A percentile compares a stretch with the other conserved stretches of the same genome.
Evolutionary conservation across 2,888 invertebrate species (phyloP).

Genomic region (Zaprionus obscuricornis): DNA sequence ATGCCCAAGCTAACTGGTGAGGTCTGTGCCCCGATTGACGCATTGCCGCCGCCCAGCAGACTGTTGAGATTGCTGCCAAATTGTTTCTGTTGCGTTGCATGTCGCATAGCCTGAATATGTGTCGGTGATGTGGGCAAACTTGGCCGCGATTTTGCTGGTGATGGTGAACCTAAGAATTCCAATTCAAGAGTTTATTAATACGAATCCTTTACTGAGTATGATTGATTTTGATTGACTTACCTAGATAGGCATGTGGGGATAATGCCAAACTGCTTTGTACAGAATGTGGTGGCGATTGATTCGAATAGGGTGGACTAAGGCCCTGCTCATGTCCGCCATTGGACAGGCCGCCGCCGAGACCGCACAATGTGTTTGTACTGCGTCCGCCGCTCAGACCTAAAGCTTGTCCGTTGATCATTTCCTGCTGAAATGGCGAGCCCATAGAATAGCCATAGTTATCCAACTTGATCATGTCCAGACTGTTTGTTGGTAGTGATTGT

Average conservation of each 20-base stretch:
- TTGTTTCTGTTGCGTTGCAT: slow-evolving; percentile 93
- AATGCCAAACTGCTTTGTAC: slow-evolving; percentile 89
- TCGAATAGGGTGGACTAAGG: slow-evolving; percentile 92
- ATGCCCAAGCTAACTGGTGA: slow-evolving; percentile 82
- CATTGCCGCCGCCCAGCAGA: slow-evolving; percentile 79
- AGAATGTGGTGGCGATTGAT: slow-evolving; percentile 93
- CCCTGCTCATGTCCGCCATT: slow-evolving; percentile 85
- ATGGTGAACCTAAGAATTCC: slow-evolving; percentile 87
- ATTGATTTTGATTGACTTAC: slow-evolving; percentile 84
- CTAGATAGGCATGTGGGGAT: slow-evolving; percentile 90
- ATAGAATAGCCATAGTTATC: slow-evolving; percentile 86
- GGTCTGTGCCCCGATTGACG: slow-evolving; percentile 67
- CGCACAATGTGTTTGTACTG: slow-evolving; percentile 58
- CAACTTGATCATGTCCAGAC: slow-evolving; percentile 84
- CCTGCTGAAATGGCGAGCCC: slow-evolving; percentile 84
- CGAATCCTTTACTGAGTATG: too few species aligned
- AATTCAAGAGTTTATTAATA: not conserved
- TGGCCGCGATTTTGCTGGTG: slow-evolving; percentile 94
- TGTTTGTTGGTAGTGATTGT: slow-evolving; percentile 83
- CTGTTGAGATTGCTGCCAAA: slow-evolving; percentile 78
- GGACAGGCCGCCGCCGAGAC: slow-evolving; percentile 49
- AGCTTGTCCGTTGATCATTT: slow-evolving; percentile 80
- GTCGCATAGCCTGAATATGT: slow-evolving; percentile 96
- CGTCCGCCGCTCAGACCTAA: slow-evolving; percentile 71
- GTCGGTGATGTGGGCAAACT: slow-evolving; percentile 97